These are phyloP conservation scores for Sceloporus undulatus DNA, from an alignment of 2,113 vertebrate species.

Conservation along the genomic window DNA sequence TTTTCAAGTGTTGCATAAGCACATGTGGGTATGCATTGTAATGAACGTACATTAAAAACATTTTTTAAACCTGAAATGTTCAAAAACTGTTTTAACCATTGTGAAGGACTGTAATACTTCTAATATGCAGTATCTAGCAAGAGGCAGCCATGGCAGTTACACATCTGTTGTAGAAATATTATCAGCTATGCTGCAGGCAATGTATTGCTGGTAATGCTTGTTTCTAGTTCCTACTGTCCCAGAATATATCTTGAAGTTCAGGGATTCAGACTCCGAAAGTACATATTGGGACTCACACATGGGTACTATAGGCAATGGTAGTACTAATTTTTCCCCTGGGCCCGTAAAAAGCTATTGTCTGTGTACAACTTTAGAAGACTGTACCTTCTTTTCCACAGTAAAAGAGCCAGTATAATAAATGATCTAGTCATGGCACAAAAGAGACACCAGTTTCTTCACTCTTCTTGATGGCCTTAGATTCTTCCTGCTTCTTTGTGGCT, in stretches of 20 bases:
- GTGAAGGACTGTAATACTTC: not conserved
- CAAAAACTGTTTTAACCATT: not conserved
- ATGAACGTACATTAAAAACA: not conserved
- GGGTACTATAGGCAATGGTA: not conserved
- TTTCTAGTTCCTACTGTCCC: not conserved
- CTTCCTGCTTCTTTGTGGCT: not conserved
- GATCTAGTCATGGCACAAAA: not conserved
- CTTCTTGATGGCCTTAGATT: not conserved
- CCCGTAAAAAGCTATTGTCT: not conserved
- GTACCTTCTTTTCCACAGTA: slow-evolving; percentile 2
- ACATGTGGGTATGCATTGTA: not conserved
- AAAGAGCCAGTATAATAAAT: not conserved
- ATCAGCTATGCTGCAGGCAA: not conserved
- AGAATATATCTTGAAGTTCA: not conserved
- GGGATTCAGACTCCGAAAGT: not conserved
- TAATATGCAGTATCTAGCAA: not conserved
- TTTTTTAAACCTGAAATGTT: not conserved
- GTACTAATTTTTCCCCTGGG: not conserved
- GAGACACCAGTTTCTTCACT: not conserved
- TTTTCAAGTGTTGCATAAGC: not conserved
- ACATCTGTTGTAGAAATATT: not conserved
- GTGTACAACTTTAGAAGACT: not conserved
- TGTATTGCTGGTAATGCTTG: not conserved
- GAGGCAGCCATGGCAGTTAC: not conserved
- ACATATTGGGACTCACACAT: not conserved